These are phyloP conservation scores for Octodon degus DNA, from an alignment of 2,113 vertebrate genomes.

Conservation along the genomic window DNA sequence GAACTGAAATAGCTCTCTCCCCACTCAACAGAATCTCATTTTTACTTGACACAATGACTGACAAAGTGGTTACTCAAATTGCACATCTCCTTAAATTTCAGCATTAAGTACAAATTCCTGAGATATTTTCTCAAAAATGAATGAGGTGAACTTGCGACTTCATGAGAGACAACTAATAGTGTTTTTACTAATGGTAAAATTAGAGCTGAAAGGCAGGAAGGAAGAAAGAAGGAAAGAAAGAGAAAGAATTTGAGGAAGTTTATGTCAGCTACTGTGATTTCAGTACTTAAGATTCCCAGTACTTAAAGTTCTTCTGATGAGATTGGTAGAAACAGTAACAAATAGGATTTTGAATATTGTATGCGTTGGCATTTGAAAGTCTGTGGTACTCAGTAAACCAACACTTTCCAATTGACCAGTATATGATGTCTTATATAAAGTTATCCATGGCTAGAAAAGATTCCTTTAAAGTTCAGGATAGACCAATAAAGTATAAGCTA, in stretches of 20 bases:
- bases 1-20: not conserved
- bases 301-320: constrained; percentile 11
- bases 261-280: not conserved
- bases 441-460: not conserved
- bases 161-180: not conserved
- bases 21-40: not conserved
- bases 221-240: not conserved
- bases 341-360: constrained; percentile 29
- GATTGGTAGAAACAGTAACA: not conserved
- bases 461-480: not conserved
- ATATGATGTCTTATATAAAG: not conserved
- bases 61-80: constrained; percentile 18
- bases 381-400: not conserved
- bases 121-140: constrained; percentile 49
- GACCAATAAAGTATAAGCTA: not conserved
- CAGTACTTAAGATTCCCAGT: not conserved
- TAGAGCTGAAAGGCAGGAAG: not conserved
- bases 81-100: constrained; percentile 7
- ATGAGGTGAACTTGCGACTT: constrained; percentile 22
- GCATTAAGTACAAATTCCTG: constrained; percentile 14
- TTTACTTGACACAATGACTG: constrained; percentile 42
- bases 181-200: constrained; percentile 28
- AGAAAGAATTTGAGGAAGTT: constrained; percentile 1
- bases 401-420: not conserved
- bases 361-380: not conserved